A percentile compares a stretch with the other conserved stretches of the same genome.
These are phyloP conservation scores for Nezara viridula DNA, from an alignment of 2,888 invertebrate genomes.

Conservation along the genomic window DNA sequence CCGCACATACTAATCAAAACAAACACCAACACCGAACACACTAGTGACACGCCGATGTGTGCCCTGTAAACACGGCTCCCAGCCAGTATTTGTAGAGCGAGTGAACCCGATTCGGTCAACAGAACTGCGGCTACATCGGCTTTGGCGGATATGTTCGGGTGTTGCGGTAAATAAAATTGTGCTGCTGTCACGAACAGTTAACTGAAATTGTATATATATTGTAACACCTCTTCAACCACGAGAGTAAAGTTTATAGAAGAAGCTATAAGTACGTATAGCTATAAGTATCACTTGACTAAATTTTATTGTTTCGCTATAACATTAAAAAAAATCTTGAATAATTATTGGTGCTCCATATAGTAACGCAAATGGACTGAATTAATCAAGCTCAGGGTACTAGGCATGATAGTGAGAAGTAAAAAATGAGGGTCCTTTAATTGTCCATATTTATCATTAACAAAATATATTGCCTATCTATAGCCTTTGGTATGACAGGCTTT, in stretches of 20 bases:
- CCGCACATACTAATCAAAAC: constrained; percentile 33
- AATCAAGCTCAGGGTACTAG: too few relatives aligned
- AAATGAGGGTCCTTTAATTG: too few relatives aligned
- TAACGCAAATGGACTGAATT: too few relatives aligned
- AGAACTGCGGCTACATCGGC: not conserved
- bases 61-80: not conserved
- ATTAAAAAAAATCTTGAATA: too few relatives aligned
- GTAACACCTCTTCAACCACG: not conserved
- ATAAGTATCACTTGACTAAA: not conserved
- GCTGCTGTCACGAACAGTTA: not conserved
- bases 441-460: too few relatives aligned
- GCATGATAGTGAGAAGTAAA: too few relatives aligned
- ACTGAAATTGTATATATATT: not conserved
- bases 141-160: not conserved
- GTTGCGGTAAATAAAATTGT: not conserved
- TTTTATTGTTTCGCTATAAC: too few relatives aligned
- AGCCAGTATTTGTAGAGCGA: not conserved
- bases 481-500: too few relatives aligned
- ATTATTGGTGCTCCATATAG: too few relatives aligned
- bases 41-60: constrained; percentile 40
- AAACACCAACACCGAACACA: constrained; percentile 16
- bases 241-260: not conserved
- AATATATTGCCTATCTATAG: too few relatives aligned
- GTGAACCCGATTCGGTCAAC: not conserved
- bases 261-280: not conserved